Base-by-base conservation (phyloP, 2,113 vertebrate species). In the Mastomys coucha region DNA sequence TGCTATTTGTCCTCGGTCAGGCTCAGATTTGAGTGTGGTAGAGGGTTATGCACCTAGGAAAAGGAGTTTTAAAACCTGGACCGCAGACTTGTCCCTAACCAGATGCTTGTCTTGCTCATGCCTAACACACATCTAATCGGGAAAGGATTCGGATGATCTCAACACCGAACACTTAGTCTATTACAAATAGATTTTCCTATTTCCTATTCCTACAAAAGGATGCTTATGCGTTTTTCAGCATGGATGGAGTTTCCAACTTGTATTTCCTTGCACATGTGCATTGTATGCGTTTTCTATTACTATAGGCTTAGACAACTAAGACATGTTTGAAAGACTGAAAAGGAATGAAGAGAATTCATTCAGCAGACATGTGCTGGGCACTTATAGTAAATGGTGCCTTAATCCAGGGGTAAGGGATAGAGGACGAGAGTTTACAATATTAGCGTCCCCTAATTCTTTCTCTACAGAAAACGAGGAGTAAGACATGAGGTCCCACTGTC, bases 301-400 rank as follows among this genome's bases (percentile, higher is more conserved):
- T 65, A 42, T 91, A 89, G 26, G 77, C 88, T 93, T 89, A 86
- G 11, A 81, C 88, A 16, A 49, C 65, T 51, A 81, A 77, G 31
- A 70, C 77, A 45, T 16, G 20, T 58, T 94, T 76, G 12, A 33
- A 95, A 88, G 24, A 53, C 20, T 75, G 49, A 81, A 94, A 96
- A 95, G 9, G 49, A 96, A 87, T 33, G 28, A 28, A 72, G 42
- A 88, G 56, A 89, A 82, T 93, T 95, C 65, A 86, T 63, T 94
- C 53, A 94, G 36, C 12, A 42, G 33, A 87, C 22, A 77, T 45
- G 70, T 84, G 93, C 12, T 95, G 45, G 78, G 36, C 72, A 73
- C 8, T 85, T 93, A 88, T 14, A 88, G 65, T 39, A 24, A 26
- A 19, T 73, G 33, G 56, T 51, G 7, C 19, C 88, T 88, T 89